Evolutionary conservation across 23 tunicate genomes (phyloP).

Genomic region (Styela plicata): DNA sequence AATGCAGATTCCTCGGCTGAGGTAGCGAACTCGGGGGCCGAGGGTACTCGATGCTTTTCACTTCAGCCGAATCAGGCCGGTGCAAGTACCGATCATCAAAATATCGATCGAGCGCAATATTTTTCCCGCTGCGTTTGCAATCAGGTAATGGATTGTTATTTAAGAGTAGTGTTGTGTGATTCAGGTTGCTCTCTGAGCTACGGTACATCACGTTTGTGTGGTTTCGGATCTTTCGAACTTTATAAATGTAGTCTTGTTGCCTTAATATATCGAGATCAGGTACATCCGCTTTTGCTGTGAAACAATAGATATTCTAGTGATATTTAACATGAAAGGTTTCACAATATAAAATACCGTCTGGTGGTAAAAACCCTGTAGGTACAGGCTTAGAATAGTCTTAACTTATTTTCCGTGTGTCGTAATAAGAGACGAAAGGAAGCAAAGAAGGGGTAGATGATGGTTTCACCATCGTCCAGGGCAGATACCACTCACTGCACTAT

Average conservation of each 20-base stretch:
- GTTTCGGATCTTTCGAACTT: constrained; percentile 63
- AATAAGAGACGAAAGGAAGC: too few relatives aligned
- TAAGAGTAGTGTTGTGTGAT: constrained; percentile 56
- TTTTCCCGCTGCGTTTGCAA: constrained; percentile 52
- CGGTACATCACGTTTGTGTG: constrained; percentile 88
- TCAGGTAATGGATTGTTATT: constrained; percentile 84
- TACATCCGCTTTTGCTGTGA: constrained; percentile 57
- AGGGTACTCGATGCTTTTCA: not conserved
- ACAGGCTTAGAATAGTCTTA: too few relatives aligned
- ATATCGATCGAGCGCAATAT: constrained; percentile 29
- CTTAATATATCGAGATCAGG: constrained; percentile 64
- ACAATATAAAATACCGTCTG: too few relatives aligned
- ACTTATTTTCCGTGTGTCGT: too few relatives aligned
- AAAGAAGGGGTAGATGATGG: too few relatives aligned
- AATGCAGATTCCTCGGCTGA: constrained; percentile 39
- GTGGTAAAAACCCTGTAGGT: too few relatives aligned
- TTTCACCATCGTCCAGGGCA: too few relatives aligned
- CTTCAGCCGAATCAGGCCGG: not conserved
- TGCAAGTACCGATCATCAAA: constrained; percentile 21
- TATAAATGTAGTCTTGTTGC: constrained; percentile 25
- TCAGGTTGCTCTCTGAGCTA: constrained; percentile 72
- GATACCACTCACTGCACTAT: too few relatives aligned
- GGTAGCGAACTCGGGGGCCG: not conserved
- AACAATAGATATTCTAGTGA: too few relatives aligned
- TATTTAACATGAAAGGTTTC: too few relatives aligned